Base-by-base conservation (phyloP, 1,140 invertebrate genomes). In the Belonocnema kinseyi region DNA sequence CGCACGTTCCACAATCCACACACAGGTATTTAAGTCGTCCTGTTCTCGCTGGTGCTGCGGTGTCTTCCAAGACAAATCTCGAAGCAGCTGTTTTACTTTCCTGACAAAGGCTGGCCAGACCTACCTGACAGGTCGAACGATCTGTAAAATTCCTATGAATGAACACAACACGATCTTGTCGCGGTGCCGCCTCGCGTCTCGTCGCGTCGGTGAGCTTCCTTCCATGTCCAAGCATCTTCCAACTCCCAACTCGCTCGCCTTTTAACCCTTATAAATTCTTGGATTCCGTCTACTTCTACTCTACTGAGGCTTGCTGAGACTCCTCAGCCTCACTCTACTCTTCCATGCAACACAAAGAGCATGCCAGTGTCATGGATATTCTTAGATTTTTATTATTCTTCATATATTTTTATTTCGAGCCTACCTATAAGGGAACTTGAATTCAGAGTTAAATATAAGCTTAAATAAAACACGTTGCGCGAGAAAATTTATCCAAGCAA, bases 261-360 rank as follows among this genome's bases (percentile, higher is more conserved):
- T 66, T 66, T 66, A 66, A 66, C 61, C 61, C 61, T 66, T 66
- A 66, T 66, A 66, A 66, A 66, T 66, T 66, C 61, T 66, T 66
- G 61, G 61, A 66, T 66, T 66, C 61, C n/a, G 61, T 66, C n/a
- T 66, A 40, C 58, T 66, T 26, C n/a, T 26, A 26, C 21, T 26
- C 1, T 40, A 13, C 58, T 40, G 40, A 26, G 61, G 40, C 26
- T 66, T 33, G 61, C 40, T 66, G 16, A 66, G 40, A 46, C 40
- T 66, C n/a, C 40, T 66, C 26, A 40, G 40, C 61, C 61, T 66
- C 61, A 66, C 61, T 66, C 7, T 8, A 66, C 61, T 66, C 61
- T 33, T 66, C 46, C 61, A 66, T 66, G 61, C 61, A n/a, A 66
- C 61, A 66, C 61, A 66, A 66, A 66, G 61, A 66, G 61, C 26